phyloP scores from a whole-genome alignment of 2,888 invertebrate species.

The Papilio elwesi region DNA sequence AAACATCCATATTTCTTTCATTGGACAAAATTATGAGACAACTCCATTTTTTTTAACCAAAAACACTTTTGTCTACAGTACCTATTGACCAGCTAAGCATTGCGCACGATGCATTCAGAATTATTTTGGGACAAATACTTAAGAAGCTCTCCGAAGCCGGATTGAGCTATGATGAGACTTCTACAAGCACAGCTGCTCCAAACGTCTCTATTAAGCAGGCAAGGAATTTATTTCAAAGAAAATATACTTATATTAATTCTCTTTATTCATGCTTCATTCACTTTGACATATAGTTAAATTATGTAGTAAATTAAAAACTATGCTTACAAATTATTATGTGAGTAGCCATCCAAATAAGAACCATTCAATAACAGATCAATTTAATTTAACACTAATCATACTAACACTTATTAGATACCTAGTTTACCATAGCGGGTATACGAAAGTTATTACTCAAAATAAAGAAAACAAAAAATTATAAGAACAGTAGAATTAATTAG shows the following conservation, averaged over 20 bases:
- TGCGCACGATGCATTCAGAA: conserved; percentile 81
- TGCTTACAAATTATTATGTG: too few relatives aligned
- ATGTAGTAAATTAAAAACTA: too few relatives aligned
- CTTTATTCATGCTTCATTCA: neutral
- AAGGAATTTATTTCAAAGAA: conserved; percentile 19
- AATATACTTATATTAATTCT: neutral
- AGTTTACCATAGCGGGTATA: too few relatives aligned
- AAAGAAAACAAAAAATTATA: too few relatives aligned
- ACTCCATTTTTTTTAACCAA: neutral
- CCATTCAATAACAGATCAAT: too few relatives aligned
- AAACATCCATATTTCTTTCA: neutral
- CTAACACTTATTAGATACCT: too few relatives aligned
- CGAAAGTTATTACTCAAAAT: too few relatives aligned
- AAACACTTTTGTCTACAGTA: conserved; percentile 75
- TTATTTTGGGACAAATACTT: conserved; percentile 75
- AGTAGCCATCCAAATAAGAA: too few relatives aligned
- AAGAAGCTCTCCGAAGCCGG: conserved; percentile 79
- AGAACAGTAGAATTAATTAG: too few relatives aligned
- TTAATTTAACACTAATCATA: too few relatives aligned
- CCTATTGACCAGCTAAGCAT: conserved; percentile 89
- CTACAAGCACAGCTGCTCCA: conserved; percentile 67
- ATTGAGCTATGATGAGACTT: conserved; percentile 71
- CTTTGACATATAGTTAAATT: neutral
- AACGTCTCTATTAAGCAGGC: conserved; percentile 81
- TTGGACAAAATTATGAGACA: too few relatives aligned